A percentile compares a stretch with the other conserved stretches of the same genome.
Evolutionary conservation across 1,140 invertebrate genomes (phyloP).

Genomic region (Scaptomyza montana): DNA sequence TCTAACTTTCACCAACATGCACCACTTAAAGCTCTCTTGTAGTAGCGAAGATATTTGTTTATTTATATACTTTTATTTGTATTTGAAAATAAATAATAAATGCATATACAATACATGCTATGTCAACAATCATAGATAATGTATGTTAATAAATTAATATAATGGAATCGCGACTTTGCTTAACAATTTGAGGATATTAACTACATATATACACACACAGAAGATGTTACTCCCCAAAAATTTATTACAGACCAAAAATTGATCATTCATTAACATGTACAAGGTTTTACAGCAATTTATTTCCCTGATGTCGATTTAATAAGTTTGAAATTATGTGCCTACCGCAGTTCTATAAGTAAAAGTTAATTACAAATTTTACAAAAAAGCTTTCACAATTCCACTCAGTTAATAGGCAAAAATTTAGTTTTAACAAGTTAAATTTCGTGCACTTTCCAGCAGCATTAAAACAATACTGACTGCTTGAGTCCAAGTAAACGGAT

Average conservation of each 20-base stretch:
- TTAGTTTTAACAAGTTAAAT: conserved; percentile 1
- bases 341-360: not conserved
- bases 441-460: conserved; percentile 12
- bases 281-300: no score
- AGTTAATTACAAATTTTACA: conserved; percentile 6
- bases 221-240: no score
- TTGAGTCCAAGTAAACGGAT: conserved; percentile 14
- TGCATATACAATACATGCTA: not conserved
- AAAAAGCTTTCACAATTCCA: conserved; percentile 24
- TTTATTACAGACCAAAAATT: no score
- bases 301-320: not conserved
- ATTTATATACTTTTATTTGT: not conserved
- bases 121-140: not conserved
- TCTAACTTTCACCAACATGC: conserved; percentile 21
- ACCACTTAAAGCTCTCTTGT: conserved; percentile 7
- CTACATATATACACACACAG: no score
- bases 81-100: not conserved
- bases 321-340: not conserved
- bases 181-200: no score
- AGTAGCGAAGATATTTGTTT: not conserved
- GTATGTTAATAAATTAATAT: no score
- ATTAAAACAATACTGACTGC: conserved; percentile 31
- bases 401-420: not conserved
- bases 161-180: no score
- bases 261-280: no score